A percentile compares a stretch with the other conserved stretches of the same genome.
These are phyloP conservation scores for Hycleus cichorii DNA, from an alignment of 1,140 invertebrate genomes.

Conservation along the genomic window DNA sequence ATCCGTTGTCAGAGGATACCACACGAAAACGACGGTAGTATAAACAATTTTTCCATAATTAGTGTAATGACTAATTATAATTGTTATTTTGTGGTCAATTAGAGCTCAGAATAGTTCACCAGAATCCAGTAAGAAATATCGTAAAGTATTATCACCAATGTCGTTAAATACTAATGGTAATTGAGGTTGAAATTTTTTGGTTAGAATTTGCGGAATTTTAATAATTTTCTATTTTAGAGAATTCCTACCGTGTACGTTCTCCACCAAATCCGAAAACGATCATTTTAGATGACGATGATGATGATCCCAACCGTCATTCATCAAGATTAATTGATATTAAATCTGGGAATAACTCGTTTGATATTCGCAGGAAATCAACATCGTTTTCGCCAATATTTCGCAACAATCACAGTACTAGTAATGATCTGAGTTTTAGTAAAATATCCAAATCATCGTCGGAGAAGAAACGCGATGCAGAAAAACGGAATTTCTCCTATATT, in stretches of 20 bases:
- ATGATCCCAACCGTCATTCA: not conserved
- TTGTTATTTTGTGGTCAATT: not conserved
- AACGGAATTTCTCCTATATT: slow-evolving; percentile 3
- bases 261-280: too few species aligned
- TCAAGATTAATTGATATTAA: slow-evolving; percentile 6
- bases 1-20: not conserved
- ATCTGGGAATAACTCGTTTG: not conserved
- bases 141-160: slow-evolving; percentile 2
- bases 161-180: not conserved
- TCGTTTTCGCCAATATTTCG: too few species aligned
- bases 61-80: too few species aligned
- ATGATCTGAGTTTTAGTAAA: slow-evolving; percentile 1
- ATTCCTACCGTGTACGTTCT: too few species aligned
- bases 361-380: not conserved
- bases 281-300: not conserved
- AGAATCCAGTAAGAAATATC: not conserved
- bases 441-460: not conserved
- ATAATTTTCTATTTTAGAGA: too few species aligned
- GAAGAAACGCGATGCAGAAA: slow-evolving; percentile 4
- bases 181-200: too few species aligned
- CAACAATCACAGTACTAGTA: not conserved
- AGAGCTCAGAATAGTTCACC: not conserved
- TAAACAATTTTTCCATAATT: too few species aligned
- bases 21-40: slow-evolving; percentile 7
- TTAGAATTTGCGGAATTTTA: too few species aligned